A percentile compares a stretch with the other conserved stretches of the same genome.
Evolutionary conservation across 1,140 invertebrate species (phyloP).

Genomic region (Dinoponera quadriceps): DNA sequence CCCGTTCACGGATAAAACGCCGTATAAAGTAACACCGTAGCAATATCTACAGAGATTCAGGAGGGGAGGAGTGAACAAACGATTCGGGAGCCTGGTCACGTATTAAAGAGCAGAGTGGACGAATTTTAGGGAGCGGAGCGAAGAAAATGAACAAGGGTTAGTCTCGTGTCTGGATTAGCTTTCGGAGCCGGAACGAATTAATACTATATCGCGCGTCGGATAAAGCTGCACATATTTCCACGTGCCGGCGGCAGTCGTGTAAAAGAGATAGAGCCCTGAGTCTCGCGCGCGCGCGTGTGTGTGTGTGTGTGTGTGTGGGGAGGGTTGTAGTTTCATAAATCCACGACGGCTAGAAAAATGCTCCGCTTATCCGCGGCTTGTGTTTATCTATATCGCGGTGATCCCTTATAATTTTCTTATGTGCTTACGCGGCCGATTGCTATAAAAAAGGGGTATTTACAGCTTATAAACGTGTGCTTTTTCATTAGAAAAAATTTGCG

Average conservation of each 20-base stretch:
- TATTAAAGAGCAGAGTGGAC: slow-evolving; percentile 64
- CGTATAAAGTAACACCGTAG: slow-evolving; percentile 44
- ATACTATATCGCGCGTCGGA: slow-evolving; percentile 63
- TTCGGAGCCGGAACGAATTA: slow-evolving; percentile 71
- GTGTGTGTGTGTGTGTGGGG: too few species aligned
- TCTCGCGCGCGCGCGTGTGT: neutral
- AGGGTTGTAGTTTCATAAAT: slow-evolving; percentile 50
- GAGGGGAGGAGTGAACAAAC: slow-evolving; percentile 60
- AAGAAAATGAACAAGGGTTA: slow-evolving; percentile 75
- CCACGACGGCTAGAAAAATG: slow-evolving; percentile 2
- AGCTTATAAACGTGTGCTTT: neutral
- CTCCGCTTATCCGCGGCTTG: neutral
- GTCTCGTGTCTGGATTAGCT: slow-evolving; percentile 73
- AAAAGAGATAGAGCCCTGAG: slow-evolving; percentile 4
- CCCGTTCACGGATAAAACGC: slow-evolving; percentile 55
- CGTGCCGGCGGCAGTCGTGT: slow-evolving; percentile 47
- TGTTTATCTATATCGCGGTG: neutral
- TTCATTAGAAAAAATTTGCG: too few species aligned
- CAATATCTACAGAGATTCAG: slow-evolving; percentile 57
- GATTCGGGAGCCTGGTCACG: slow-evolving; percentile 68
- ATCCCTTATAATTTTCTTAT: slow-evolving; percentile 4
- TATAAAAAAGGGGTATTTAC: neutral
- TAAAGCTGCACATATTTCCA: slow-evolving; percentile 51
- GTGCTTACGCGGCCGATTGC: neutral
- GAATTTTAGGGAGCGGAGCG: slow-evolving; percentile 67